Base-by-base conservation (phyloP, 2,113 vertebrate genomes). In the Miniopterus natalensis region DNA sequence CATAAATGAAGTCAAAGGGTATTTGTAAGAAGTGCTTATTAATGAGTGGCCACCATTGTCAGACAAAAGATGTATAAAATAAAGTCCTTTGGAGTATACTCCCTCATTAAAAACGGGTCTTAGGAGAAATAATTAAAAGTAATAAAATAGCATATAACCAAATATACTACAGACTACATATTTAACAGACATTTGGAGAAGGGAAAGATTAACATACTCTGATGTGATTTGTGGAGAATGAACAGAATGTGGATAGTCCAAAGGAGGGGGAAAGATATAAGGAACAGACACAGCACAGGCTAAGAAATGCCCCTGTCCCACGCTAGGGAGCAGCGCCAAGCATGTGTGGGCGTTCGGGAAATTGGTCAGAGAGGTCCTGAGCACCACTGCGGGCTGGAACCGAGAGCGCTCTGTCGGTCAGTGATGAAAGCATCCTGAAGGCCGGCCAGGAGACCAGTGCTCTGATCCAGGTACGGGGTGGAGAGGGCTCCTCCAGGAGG, bases 11-110 rank as follows among this genome's bases (percentile, higher is more conserved):
- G 80, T 84, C 59, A 94, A 59, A 1, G 17, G 57, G 40, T 25
- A 45, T 90, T 79, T 94, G 55, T 40, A 77, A 29, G 40, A 92
- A 73, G 53, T 45, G 3, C 57, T 83, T 86, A 57, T 83, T 86
- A 57, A 95, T 74, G 36, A 93, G 42, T 57, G 12, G 18, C 17
- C 51, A 61, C 25, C 21, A n/a, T 20, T 42, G 29, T 68, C 61
- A 5, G 63, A 49, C 31, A 63, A 68, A 70, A 77, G 25, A 51
- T 57, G 5, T 1, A 8, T 20, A 73, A 83, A 8, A 61, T 27
- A 71, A 96, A 73, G 20, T 79, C 29, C 75, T 45, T 53, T 40
- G 75, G 78, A 51, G 0, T 20, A 78, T 23, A 20, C 0, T 23
- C 6, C 36, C 29, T 75, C 3, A 1, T 59, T 61, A 95, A 89